Percentiles rank a stretch among this genome's conserved stretches.
Evolutionary conservation across 2,113 vertebrate species (phyloP).

Genomic region (Montifringilla adamsi): DNA sequence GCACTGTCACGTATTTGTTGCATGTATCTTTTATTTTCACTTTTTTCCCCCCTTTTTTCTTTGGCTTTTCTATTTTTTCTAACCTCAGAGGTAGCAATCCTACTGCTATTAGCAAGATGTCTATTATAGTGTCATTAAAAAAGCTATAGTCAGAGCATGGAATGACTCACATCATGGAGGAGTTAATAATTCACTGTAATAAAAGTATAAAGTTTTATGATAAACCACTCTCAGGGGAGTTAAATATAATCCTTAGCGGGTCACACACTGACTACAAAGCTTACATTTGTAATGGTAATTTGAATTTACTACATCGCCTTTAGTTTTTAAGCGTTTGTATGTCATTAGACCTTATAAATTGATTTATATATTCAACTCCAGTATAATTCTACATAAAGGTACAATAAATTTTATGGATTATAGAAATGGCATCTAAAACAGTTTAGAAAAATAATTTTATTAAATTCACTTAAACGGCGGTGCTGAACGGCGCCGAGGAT

Average conservation of each 20-base stretch:
- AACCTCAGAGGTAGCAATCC: constrained; percentile 74
- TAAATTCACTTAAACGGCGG: constrained; percentile 70
- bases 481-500: constrained; percentile 45
- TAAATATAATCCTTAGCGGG: constrained; percentile 85
- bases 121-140: constrained; percentile 85
- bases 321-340: constrained; percentile 84
- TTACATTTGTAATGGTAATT: constrained; percentile 87
- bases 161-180: constrained; percentile 84
- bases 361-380: constrained; percentile 82
- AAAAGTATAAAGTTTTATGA: constrained; percentile 88
- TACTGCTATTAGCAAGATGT: constrained; percentile 82
- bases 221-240: constrained; percentile 85
- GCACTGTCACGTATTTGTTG: constrained; percentile 17
- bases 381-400: constrained; percentile 80
- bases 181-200: constrained; percentile 87
- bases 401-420: constrained; percentile 83
- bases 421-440: constrained; percentile 83
- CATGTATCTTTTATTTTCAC: background rate
- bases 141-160: constrained; percentile 78
- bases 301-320: constrained; percentile 84
- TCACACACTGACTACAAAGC: constrained; percentile 84
- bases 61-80: constrained; percentile 25
- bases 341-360: constrained; percentile 86
- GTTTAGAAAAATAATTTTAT: constrained; percentile 80
- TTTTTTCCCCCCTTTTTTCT: background rate